Percentiles rank a stretch among this genome's conserved stretches.
Evolutionary conservation across 2,113 vertebrate species (phyloP).

Genomic region (Bettongia penicillata): DNA sequence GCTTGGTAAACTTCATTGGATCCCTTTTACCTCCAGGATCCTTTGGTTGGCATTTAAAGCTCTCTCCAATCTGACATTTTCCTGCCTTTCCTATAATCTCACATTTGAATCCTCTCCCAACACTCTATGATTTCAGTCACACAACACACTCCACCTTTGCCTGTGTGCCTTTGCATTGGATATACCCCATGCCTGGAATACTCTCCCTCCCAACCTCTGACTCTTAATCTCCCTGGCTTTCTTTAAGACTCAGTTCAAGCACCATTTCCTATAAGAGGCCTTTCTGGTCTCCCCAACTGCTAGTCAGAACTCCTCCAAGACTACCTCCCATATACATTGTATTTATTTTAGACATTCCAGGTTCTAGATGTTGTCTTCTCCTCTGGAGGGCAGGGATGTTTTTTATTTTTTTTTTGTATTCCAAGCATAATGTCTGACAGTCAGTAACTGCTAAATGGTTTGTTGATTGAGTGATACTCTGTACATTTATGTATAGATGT

Average conservation of each 20-base stretch:
- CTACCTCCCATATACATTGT: not conserved
- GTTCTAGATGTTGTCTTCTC: conserved; percentile 6
- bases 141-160: not conserved
- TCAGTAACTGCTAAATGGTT: not conserved
- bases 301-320: not conserved
- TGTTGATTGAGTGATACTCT: conserved; percentile 19
- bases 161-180: not conserved
- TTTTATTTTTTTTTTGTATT: not conserved
- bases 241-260: not conserved
- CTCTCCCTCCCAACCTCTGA: not conserved
- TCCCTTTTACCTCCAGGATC: not conserved
- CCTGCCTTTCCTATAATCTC: not conserved
- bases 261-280: not conserved
- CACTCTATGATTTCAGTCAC: not conserved
- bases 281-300: not conserved
- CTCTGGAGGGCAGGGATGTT: not conserved
- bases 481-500: not conserved
- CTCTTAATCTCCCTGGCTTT: conserved; percentile 2
- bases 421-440: not conserved
- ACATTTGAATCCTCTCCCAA: not conserved
- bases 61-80: not conserved
- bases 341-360: not conserved
- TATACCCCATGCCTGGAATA: not conserved
- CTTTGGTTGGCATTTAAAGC: not conserved
- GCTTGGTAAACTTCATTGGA: not conserved